Base-by-base conservation (phyloP, 2,797 vertebrate genomes). In the Hydrocynus forskahlii region DNA sequence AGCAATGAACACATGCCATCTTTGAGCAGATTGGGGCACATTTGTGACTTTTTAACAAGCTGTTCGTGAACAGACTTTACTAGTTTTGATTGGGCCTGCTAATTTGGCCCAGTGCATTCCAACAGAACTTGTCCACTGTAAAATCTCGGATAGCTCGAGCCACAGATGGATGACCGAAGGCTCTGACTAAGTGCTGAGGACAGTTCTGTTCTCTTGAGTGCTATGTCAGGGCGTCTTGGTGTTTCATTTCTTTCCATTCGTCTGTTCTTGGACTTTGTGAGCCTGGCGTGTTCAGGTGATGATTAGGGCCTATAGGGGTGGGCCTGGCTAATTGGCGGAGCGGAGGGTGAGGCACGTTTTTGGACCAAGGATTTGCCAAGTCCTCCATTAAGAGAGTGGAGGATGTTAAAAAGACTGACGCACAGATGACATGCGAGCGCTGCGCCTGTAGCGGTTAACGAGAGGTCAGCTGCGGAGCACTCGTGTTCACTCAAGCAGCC, bases 381-480 rank as follows among this genome's bases (percentile, higher is more conserved):
- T 62, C 67, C 60, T 79, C 40, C 3, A 71, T 73, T 82, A 76
- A 25, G 40, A 78, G 74, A 79, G 68, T 73, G 66, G 48, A 55
- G 76, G 72, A 84, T 71, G 60, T 76, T 81, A 78, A 77, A 78
- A 81, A 43, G 76, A 73, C 62, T 82, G 85, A 79, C 76, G 76
- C 85, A 84, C 9, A 64, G 76, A 77, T 77, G 83, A 81, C 80
- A 83, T 63, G 76, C 40, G 8, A 81, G 83, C 48, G 25, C 76
- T 50, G 45, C 59, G 62, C 40, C 76, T 73, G 57, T 40, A 7
- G 76, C 45, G 57, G 68, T 82, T 86, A 82, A 80, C 76, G 52
- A 63, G 71, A 83, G 81, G 83, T 80, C 55, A 62, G 78, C 75
- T 59, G 63, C 62, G 66, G 64, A 79, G 76, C 54, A 57, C 71